Percentiles rank a stretch among this genome's conserved stretches.
Evolutionary conservation across 1,140 invertebrate species (phyloP).

Genomic region (Spodoptera litura): DNA sequence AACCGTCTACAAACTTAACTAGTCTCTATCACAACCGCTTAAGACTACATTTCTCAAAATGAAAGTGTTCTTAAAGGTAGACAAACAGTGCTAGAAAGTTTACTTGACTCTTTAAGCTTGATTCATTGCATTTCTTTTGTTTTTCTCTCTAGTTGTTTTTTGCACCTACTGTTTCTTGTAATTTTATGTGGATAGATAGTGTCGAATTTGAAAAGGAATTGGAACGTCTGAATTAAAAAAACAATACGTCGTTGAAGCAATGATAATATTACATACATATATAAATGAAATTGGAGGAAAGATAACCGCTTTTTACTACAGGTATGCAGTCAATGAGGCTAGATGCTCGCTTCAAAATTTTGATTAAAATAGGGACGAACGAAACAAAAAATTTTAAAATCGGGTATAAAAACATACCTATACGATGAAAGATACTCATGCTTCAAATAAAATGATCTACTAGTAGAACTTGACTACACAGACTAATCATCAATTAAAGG

Average conservation of each 20-base stretch:
- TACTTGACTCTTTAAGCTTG: constrained; percentile 38
- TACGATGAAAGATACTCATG: no score
- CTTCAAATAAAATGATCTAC: no score
- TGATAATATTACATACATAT: no score
- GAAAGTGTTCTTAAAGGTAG: constrained; percentile 24
- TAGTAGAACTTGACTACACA: not conserved
- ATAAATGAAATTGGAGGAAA: no score
- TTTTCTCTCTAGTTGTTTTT: constrained; percentile 8
- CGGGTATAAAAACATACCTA: no score
- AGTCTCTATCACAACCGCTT: not conserved
- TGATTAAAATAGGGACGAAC: no score
- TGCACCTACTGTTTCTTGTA: constrained; percentile 25
- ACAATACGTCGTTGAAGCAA: no score
- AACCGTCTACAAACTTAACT: not conserved
- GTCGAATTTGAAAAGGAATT: not conserved
- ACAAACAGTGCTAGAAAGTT: constrained; percentile 32
- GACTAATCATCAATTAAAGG: not conserved
- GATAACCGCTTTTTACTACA: no score
- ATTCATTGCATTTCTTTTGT: constrained; percentile 42
- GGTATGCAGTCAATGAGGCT: no score
- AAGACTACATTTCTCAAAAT: constrained; percentile 14
- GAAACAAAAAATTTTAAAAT: no score
- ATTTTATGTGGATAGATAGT: constrained; percentile 8
- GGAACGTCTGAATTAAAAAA: no score
- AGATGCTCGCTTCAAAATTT: no score